A percentile compares a stretch with the other conserved stretches of the same genome.
Evolutionary conservation across 2,888 invertebrate genomes (phyloP).

Genomic region (Stegophylla sp.): DNA sequence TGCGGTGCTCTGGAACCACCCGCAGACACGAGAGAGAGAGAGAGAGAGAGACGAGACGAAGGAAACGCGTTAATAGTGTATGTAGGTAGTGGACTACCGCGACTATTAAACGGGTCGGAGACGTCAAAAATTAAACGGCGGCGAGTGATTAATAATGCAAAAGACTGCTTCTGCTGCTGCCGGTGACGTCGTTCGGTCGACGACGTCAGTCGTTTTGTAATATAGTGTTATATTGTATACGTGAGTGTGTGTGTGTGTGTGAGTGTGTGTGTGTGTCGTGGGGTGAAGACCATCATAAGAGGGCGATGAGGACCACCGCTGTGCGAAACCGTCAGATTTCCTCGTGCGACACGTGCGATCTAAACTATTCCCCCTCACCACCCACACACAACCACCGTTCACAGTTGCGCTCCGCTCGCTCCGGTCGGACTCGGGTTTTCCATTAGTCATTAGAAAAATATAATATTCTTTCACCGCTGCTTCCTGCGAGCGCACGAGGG

Average conservation of each 20-base stretch:
- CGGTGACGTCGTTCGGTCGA: conserved; percentile 17
- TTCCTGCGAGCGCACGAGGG: not conserved
- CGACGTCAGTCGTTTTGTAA: conserved; percentile 11
- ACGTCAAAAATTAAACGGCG: conserved; percentile 43
- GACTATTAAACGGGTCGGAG: conserved; percentile 43
- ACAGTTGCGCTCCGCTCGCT: no score
- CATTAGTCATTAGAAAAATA: no score
- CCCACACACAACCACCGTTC: not conserved
- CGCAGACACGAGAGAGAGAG: no score
- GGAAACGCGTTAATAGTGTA: not conserved
- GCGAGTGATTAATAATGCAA: conserved; percentile 55
- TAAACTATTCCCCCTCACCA: not conserved
- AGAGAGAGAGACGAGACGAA: conserved; percentile 15
- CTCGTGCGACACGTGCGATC: conserved; percentile 52
- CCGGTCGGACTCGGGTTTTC: not conserved
- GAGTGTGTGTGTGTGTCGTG: not conserved
- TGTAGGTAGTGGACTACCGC: not conserved
- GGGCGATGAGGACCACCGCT: conserved; percentile 47
- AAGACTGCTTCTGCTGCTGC: not conserved
- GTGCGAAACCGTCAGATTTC: conserved; percentile 36
- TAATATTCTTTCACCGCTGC: not conserved
- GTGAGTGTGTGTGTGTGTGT: not conserved
- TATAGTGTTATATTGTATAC: not conserved
- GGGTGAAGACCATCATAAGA: not conserved
- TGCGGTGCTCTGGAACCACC: conserved; percentile 19